These are phyloP conservation scores for Hassar affinis DNA, from an alignment of 2,113 vertebrate genomes.

Conservation along the genomic window DNA sequence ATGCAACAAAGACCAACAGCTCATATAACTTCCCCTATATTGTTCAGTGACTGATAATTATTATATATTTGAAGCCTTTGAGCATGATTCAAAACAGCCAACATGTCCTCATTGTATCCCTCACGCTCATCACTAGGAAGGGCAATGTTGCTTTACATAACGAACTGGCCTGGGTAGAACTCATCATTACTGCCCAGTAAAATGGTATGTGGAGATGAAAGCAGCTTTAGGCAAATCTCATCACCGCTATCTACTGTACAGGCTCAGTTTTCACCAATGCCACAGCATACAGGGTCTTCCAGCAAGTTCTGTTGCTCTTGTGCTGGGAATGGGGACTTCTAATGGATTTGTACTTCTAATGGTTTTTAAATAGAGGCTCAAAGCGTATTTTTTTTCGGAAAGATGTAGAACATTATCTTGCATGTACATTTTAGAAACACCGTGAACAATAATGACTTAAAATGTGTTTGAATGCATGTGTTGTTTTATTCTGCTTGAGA, in stretches of 20 bases:
- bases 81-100: not conserved
- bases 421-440: not conserved
- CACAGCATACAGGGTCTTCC: not conserved
- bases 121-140: not conserved
- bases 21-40: not conserved
- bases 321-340: not conserved
- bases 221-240: conserved; percentile 17
- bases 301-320: not conserved
- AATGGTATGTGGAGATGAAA: not conserved
- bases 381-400: not conserved
- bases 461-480: not conserved
- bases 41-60: not conserved
- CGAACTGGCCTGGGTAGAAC: not conserved
- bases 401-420: conserved; percentile 1
- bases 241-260: not conserved
- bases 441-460: not conserved
- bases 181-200: not conserved
- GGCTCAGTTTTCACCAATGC: not conserved
- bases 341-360: conserved; percentile 22
- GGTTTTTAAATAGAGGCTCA: conserved; percentile 8
- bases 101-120: not conserved
- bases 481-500: not conserved
- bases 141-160: not conserved
- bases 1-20: not conserved
- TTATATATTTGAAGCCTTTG: not conserved